A percentile compares a stretch with the other conserved stretches of the same genome.
Conservation (phyloP, 2,888 invertebrate species). For the Drosophila meridionalis region DNA sequence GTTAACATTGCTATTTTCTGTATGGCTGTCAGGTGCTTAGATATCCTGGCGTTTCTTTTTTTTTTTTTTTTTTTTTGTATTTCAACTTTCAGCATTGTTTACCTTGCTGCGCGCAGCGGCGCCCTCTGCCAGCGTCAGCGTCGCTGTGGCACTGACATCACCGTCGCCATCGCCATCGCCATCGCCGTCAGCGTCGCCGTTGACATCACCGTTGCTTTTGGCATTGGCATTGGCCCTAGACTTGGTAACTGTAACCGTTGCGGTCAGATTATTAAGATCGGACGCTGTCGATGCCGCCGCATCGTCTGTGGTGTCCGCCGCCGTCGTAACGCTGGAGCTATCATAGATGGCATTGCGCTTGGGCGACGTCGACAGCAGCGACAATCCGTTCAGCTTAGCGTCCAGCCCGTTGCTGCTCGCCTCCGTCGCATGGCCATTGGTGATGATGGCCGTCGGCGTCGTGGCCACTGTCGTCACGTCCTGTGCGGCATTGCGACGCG, state of each 20-base stretch:
- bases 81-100: constrained; percentile 49
- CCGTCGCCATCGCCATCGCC: constrained; percentile 46
- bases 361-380: constrained; percentile 65
- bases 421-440: constrained; percentile 41
- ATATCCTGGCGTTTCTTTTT: constrained; percentile 7
- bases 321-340: constrained; percentile 32
- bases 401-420: constrained; percentile 62
- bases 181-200: constrained; percentile 22
- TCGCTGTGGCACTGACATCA: constrained; percentile 62
- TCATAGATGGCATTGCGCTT: constrained; percentile 73
- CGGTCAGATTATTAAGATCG: constrained; percentile 4
- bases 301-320: constrained; percentile 68
- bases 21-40: constrained; percentile 11
- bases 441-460: constrained; percentile 24
- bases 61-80: not conserved
- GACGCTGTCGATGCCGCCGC: constrained; percentile 10
- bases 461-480: constrained; percentile 9
- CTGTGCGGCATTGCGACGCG: constrained; percentile 43
- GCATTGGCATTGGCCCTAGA: constrained; percentile 5
- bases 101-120: constrained; percentile 63
- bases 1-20: constrained; percentile 9
- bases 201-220: constrained; percentile 26
- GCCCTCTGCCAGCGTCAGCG: constrained; percentile 58
- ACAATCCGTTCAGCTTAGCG: constrained; percentile 66
- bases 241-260: constrained; percentile 13